phyloP scores from a whole-genome alignment of 2,888 invertebrate genomes.

The Balanococcus diminutus region DNA sequence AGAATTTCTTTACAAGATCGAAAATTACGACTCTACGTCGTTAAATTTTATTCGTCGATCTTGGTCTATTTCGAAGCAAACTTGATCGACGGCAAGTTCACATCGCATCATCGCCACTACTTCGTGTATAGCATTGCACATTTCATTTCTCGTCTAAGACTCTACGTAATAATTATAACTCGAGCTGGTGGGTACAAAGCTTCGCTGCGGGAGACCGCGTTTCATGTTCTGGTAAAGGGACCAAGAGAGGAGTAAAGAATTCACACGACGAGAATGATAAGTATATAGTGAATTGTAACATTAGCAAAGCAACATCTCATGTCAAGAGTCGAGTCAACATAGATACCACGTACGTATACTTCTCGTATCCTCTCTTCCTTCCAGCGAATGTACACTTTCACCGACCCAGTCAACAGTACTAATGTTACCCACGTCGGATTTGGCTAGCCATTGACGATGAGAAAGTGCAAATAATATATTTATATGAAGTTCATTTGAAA shows the following conservation, averaged over 20 bases:
- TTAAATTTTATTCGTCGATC: background rate
- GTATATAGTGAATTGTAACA: background rate
- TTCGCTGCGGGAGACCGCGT: background rate
- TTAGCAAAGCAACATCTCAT: background rate
- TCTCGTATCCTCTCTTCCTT: background rate
- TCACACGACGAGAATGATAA: slow-evolving; percentile 3
- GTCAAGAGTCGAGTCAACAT: background rate
- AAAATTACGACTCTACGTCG: no score
- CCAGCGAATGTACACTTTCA: background rate
- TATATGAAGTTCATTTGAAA: no score
- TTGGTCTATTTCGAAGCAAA: background rate
- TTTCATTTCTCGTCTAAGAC: background rate
- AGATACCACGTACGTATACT: background rate
- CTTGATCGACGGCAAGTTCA: background rate
- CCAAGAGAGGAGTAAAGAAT: background rate
- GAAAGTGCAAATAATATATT: no score
- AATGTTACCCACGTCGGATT: background rate
- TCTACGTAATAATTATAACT: background rate
- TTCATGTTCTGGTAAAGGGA: background rate
- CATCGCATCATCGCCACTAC: no score
- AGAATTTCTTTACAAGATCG: no score
- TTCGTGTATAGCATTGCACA: background rate
- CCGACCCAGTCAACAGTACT: background rate
- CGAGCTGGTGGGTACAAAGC: background rate
- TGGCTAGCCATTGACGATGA: background rate